Evolutionary conservation across 2,113 vertebrate species (phyloP).

Genomic region (Oreochromis spilurus): DNA sequence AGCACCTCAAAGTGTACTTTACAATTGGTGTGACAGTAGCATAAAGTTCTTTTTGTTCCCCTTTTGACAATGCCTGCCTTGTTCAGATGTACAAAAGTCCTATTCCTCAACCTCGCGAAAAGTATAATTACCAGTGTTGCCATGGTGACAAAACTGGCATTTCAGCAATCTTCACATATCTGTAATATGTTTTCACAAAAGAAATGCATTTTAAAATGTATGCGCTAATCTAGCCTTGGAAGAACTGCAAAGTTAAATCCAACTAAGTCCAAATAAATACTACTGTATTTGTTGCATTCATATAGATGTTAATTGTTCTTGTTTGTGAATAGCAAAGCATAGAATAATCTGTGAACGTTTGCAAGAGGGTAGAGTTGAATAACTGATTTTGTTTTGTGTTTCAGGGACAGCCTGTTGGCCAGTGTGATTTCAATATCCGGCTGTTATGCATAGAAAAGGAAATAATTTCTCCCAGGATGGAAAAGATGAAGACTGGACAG

Average conservation of each 20-base stretch:
- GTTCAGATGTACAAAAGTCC: background rate
- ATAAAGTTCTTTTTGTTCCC: background rate
- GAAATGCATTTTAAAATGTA: background rate
- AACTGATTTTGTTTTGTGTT: constrained; percentile 43
- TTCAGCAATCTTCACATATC: background rate
- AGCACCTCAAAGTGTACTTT: background rate
- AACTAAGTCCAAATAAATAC: background rate
- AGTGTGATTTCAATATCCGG: constrained; percentile 92
- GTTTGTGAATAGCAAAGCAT: background rate
- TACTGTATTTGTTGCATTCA: background rate
- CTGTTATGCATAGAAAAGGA: constrained; percentile 95
- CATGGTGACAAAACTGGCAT: background rate
- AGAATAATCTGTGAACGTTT: background rate
- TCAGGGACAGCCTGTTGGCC: constrained; percentile 93
- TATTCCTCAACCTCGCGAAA: background rate
- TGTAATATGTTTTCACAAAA: background rate
- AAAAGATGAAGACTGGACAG: constrained; percentile 94
- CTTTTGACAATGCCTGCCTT: background rate
- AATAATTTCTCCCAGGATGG: constrained; percentile 90
- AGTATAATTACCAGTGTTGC: background rate
- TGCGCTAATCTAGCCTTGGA: background rate
- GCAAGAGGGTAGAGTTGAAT: background rate
- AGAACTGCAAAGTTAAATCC: background rate
- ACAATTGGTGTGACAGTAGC: background rate
- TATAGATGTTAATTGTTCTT: background rate